phyloP scores from a whole-genome alignment of 2,888 invertebrate genomes.

The Steinernema hermaphroditum region DNA sequence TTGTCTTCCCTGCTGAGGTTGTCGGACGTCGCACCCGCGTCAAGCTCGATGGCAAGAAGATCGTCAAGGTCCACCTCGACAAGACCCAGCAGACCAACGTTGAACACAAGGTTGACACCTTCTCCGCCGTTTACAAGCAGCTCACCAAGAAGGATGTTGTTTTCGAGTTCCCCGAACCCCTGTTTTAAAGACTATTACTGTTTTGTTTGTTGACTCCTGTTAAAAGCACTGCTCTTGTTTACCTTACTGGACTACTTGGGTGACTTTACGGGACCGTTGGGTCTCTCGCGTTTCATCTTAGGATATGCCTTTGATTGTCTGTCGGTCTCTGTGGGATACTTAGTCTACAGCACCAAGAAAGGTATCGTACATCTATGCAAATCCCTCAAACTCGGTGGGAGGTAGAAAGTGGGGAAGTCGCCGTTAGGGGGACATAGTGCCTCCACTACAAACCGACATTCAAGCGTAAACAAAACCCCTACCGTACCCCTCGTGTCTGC shows the following conservation, averaged over 20 bases:
- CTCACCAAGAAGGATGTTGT: constrained; percentile 96
- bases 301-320: no score
- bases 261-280: no score
- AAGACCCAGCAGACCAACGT: constrained; percentile 98
- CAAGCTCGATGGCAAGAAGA: constrained; percentile 89
- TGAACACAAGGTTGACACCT: constrained; percentile 95
- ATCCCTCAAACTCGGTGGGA: no score
- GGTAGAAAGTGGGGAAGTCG: no score
- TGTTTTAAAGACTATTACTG: constrained; percentile 66
- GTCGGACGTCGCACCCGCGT: constrained; percentile 96
- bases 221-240: constrained; percentile 14
- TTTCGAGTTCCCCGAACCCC: constrained; percentile 96
- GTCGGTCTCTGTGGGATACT: no score
- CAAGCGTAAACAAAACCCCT: no score
- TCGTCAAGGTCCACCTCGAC: constrained; percentile 84
- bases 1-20: constrained; percentile 97
- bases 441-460: no score
- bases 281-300: no score
- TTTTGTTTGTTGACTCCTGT: constrained; percentile 30
- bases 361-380: no score
- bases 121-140: constrained; percentile 97
- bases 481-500: no score
- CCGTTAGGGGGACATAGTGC: no score
- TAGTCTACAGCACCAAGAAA: no score
- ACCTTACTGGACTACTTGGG: background rate